Conservation (phyloP, 2,888 invertebrate genomes). For the Ichneumon xanthorius region DNA sequence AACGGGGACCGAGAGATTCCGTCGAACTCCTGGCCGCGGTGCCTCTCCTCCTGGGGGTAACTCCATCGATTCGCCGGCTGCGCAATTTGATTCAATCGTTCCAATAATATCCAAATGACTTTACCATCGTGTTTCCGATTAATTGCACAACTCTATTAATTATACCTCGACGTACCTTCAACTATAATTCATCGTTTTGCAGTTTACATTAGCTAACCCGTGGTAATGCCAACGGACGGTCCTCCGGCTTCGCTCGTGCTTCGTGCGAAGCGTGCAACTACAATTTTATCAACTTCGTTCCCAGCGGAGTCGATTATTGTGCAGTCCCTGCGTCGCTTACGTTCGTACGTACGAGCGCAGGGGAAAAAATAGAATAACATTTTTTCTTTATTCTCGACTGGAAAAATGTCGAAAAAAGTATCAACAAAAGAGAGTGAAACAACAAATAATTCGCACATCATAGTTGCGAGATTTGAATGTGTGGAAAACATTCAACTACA, state of each 20-base stretch:
- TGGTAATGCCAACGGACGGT: background rate
- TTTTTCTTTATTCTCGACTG: background rate
- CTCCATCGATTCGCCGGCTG: constrained; percentile 63
- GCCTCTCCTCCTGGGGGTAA: constrained; percentile 54
- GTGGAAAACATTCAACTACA: background rate
- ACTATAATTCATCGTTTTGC: constrained; percentile 56
- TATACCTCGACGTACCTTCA: constrained; percentile 49
- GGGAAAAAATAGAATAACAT: background rate
- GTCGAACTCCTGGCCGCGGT: constrained; percentile 64
- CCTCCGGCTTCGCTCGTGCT: background rate
- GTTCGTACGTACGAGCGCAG: background rate
- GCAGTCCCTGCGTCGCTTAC: background rate
- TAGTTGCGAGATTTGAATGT: no score
- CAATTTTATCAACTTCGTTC: background rate
- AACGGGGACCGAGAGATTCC: constrained; percentile 63
- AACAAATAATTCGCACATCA: no score
- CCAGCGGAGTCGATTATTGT: background rate
- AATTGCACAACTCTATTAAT: constrained; percentile 65
- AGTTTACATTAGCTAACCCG: constrained; percentile 43
- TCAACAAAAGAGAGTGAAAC: no score
- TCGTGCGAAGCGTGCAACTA: background rate
- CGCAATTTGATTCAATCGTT: constrained; percentile 63
- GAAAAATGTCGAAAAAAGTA: no score
- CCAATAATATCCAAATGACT: constrained; percentile 69
- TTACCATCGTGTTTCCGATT: constrained; percentile 61